Evolutionary conservation across 2,888 invertebrate species (phyloP), one percentile per base, ranked within the genome.

Genomic region (Germaria angustata): DNA sequence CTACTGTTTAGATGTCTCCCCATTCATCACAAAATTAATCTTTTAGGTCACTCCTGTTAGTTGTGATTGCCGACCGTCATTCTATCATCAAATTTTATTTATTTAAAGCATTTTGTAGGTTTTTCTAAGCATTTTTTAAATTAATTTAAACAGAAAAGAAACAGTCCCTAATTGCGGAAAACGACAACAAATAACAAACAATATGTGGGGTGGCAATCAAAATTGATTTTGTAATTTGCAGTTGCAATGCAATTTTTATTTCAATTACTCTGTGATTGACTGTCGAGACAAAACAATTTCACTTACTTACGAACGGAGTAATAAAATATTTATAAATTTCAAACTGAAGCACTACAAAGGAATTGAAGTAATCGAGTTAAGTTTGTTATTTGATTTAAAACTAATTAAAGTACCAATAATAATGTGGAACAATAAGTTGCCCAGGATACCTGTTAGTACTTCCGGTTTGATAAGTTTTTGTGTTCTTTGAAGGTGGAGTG

Each of bases 241-340:
- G 49, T 24, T 65, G 49, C 51, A 76, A 46, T 77, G 72, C 77
- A 84, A 84, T 78, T 84, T 84, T 77, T 59, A 73, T 69, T 80
- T 84, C 77, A 84, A 80, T 78, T 80, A 75, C 65, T 78, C 71
- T 80, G 69, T 80, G 77, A 77, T 69, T 80, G 78, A 44, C 80
- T 77, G 76, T 63, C 63, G 61, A 76, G 80, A 73, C 77, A 51
- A n/a, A 36, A 57, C 46, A 55, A 41, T 41, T 81, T 57, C 34
- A 34, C 49, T 80, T 55, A 77, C 20, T 15, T 11, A 13, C 51
- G 5, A 41, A 13, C 2, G 34, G 68, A 28, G 15, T 34, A 28
- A 66, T 77, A 46, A 72, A 81, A 69, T 28, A 73, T 73, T 77
- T 68, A 78, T 63, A 24, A 81, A 61, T 36, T 65, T 20, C 28